These are phyloP conservation scores for Hemicrepidius hirtus DNA, from an alignment of 2,888 invertebrate species.

Conservation along the genomic window DNA sequence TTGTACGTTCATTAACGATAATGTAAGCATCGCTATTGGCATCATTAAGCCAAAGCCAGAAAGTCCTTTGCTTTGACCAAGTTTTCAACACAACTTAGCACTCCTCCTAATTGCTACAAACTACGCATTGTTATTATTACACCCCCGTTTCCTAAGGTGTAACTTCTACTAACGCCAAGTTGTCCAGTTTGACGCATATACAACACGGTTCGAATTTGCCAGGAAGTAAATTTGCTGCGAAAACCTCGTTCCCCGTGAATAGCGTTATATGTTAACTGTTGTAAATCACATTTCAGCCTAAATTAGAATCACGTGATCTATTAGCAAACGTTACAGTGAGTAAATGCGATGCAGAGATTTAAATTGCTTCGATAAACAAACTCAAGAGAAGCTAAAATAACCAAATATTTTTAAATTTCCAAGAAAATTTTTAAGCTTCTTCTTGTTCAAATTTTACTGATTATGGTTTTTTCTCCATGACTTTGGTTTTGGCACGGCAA, in stretches of 20 bases:
- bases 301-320: constrained; percentile 22
- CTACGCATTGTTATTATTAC: neutral
- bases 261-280: neutral
- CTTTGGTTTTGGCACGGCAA: too few relatives aligned
- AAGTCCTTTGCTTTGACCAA: constrained; percentile 4
- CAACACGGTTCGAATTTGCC: neutral
- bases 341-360: neutral
- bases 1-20: constrained; percentile 19
- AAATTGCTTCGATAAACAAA: neutral
- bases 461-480: too few relatives aligned
- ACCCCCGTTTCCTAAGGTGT: neutral
- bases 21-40: constrained; percentile 17
- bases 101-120: neutral
- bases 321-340: constrained; percentile 8
- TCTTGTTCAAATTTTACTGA: too few relatives aligned
- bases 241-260: neutral
- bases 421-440: too few relatives aligned
- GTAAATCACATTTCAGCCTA: constrained; percentile 14
- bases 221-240: neutral
- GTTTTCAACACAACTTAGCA: constrained; percentile 12
- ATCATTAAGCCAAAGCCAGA: constrained; percentile 14
- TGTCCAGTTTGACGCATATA: neutral
- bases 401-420: too few relatives aligned
- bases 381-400: neutral
- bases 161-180: neutral